These are phyloP conservation scores for Eumerus sabulonum DNA, from an alignment of 2,888 invertebrate genomes.

Conservation along the genomic window DNA sequence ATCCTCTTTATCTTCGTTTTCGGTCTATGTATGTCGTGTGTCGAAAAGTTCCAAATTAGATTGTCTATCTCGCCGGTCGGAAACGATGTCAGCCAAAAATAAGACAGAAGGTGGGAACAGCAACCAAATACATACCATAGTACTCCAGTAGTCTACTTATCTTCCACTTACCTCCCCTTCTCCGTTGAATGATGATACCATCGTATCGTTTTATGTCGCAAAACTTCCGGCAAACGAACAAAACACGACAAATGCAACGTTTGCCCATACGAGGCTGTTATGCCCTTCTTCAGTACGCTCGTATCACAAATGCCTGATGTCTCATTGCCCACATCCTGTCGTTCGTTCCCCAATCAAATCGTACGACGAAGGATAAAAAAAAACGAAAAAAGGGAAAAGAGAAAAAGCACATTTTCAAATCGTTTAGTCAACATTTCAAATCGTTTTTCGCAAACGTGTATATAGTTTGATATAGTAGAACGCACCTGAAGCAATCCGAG, in stretches of 20 bases:
- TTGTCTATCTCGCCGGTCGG: constrained; percentile 15
- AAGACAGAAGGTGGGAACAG: neutral
- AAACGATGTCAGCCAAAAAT: constrained; percentile 24
- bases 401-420: constrained; percentile 41
- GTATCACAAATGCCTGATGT: constrained; percentile 94
- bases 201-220: constrained; percentile 88
- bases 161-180: constrained; percentile 83
- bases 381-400: constrained; percentile 24
- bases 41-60: constrained; percentile 34
- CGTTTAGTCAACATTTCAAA: constrained; percentile 65
- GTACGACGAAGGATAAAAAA: neutral
- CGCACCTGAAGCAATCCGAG: constrained; percentile 84
- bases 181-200: constrained; percentile 95
- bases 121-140: constrained; percentile 3
- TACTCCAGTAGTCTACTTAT: constrained; percentile 15
- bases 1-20: neutral
- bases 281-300: constrained; percentile 91
- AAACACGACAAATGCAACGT: constrained; percentile 95
- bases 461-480: constrained; percentile 20
- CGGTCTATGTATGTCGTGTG: constrained; percentile 20
- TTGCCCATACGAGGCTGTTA: constrained; percentile 95
- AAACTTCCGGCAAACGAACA: constrained; percentile 92
- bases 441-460: constrained; percentile 16
- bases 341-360: constrained; percentile 40
- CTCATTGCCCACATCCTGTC: constrained; percentile 93